A percentile compares a stretch with the other conserved stretches of the same genome.
These are phyloP conservation scores for Parnassius mnemosyne DNA, from an alignment of 2,888 invertebrate species.

Conservation along the genomic window DNA sequence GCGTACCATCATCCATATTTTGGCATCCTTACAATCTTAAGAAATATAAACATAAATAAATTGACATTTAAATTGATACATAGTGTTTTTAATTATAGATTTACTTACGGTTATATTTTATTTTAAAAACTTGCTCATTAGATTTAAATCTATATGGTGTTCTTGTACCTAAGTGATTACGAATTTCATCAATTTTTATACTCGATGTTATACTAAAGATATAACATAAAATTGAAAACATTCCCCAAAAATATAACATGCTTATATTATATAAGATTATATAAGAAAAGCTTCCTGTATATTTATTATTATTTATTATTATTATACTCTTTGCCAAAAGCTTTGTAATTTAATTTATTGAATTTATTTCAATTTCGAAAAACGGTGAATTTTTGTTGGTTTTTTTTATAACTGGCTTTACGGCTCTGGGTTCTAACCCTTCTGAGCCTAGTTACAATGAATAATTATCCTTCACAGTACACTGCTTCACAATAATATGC, in stretches of 20 bases:
- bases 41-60: slow-evolving; percentile 20
- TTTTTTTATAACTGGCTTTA: no score
- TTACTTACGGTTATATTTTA: slow-evolving; percentile 81
- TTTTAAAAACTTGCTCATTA: slow-evolving; percentile 81
- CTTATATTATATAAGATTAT: no score
- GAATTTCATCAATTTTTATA: slow-evolving; percentile 42
- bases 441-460: no score
- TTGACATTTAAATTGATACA: neutral
- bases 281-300: no score
- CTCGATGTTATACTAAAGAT: neutral
- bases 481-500: no score
- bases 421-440: no score
- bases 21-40: slow-evolving; percentile 83
- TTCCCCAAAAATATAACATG: neutral
- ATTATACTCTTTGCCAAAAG: no score
- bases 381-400: no score
- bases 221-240: slow-evolving; percentile 6
- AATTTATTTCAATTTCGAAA: no score
- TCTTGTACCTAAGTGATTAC: slow-evolving; percentile 82
- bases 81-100: neutral
- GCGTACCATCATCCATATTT: slow-evolving; percentile 87
- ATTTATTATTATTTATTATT: no score
- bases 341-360: no score
- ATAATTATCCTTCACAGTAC: no score
- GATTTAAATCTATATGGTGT: slow-evolving; percentile 87